Conservation (phyloP, 1,140 invertebrate genomes). For the Drosophila sucinea region DNA sequence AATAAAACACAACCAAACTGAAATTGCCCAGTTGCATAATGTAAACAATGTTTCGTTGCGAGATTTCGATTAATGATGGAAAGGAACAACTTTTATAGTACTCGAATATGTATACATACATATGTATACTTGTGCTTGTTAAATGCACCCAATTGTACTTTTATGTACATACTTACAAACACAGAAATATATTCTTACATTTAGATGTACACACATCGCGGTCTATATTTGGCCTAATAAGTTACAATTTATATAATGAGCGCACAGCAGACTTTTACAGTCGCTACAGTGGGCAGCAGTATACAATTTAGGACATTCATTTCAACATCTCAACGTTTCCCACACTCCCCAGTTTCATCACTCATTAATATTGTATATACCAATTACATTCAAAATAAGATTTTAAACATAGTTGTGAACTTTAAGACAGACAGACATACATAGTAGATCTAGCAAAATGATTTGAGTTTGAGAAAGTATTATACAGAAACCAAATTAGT, state of each 20-base stretch:
- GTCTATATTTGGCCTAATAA: conserved; percentile 20
- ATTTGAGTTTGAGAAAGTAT: not conserved
- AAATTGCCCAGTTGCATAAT: conserved; percentile 5
- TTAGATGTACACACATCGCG: conserved; percentile 17
- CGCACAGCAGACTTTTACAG: not conserved
- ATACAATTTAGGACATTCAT: conserved; percentile 2
- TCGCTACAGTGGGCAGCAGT: conserved; percentile 3
- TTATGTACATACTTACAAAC: conserved; percentile 7
- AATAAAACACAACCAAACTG: conserved; percentile 35
- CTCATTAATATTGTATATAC: not conserved
- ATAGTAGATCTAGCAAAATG: not conserved
- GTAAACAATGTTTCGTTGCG: conserved; percentile 1
- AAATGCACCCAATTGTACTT: conserved; percentile 10
- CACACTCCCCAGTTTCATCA: not conserved
- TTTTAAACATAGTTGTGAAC: not conserved
- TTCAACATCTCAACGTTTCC: not conserved
- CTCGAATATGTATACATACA: not conserved
- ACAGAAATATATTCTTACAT: conserved; percentile 4
- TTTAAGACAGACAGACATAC: not conserved
- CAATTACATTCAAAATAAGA: not conserved
- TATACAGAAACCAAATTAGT: too few relatives aligned
- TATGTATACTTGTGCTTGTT: conserved; percentile 3
- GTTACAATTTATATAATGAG: conserved; percentile 3
- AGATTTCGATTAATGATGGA: conserved; percentile 10
- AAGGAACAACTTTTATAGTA: conserved; percentile 10